Percentiles rank a stretch among this genome's conserved stretches.
These are phyloP conservation scores for Neria commutata DNA, from an alignment of 2,888 invertebrate species.

Conservation along the genomic window DNA sequence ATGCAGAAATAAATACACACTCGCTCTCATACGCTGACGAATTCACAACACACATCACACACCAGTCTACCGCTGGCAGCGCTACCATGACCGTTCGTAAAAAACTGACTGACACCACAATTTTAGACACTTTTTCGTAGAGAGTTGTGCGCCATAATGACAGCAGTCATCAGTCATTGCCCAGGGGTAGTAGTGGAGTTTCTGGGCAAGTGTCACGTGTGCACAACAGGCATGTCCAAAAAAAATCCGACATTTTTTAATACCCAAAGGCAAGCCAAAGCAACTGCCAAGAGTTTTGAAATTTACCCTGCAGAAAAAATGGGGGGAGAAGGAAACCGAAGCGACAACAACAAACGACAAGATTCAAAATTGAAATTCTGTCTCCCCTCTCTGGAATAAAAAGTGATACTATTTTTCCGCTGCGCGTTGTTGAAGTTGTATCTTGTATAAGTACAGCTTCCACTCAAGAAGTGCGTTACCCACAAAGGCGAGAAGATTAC, in stretches of 20 bases:
- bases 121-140: slow-evolving; percentile 43
- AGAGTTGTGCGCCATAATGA: slow-evolving; percentile 37
- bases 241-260: slow-evolving; percentile 41
- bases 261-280: slow-evolving; percentile 47
- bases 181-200: slow-evolving; percentile 40
- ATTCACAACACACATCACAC: too few relatives aligned
- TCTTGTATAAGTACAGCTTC: too few relatives aligned
- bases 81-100: too few relatives aligned
- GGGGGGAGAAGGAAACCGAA: slow-evolving; percentile 34
- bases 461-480: too few relatives aligned
- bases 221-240: slow-evolving; percentile 18
- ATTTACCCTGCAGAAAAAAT: slow-evolving; percentile 35
- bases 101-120: slow-evolving; percentile 42
- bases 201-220: slow-evolving; percentile 17
- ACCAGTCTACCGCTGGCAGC: too few relatives aligned
- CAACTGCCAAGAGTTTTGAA: slow-evolving; percentile 37
- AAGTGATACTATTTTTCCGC: slow-evolving; percentile 13
- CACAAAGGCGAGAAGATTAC: too few relatives aligned
- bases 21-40: slow-evolving; percentile 7
- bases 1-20: too few relatives aligned
- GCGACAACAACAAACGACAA: slow-evolving; percentile 17
- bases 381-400: slow-evolving; percentile 16
- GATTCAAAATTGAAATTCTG: slow-evolving; percentile 7
- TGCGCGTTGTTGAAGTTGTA: slow-evolving; percentile 39
- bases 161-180: slow-evolving; percentile 51